Evolutionary conservation across 1,140 invertebrate genomes (phyloP), one percentile per base, ranked within the genome.

Genomic region (Bombus superbus): DNA sequence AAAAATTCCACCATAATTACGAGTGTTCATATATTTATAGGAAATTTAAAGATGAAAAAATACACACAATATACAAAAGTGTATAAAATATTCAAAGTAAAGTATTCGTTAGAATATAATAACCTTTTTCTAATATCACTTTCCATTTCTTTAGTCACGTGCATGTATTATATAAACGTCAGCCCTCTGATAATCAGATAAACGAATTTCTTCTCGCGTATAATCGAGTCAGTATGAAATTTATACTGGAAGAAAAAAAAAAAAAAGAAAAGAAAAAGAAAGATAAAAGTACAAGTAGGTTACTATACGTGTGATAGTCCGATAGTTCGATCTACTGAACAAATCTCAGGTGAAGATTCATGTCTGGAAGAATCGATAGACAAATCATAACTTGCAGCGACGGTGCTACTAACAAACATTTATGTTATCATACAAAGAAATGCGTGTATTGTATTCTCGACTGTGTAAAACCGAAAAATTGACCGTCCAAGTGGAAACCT

Each of bases 331-430:
- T 62, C 4, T 28, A n/a, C 10, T 5, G 13, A 35, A 18, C 2
- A 32, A 42, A 13, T 62, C 10, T 35, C 6, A 59, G 2, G 35
- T 40, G 28, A 42, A 15, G 11, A 59, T 73, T 73, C 53, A 62
- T 11, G 35, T 73, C 80, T 81, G 80, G 40, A 81, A 62, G 80
- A 42, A 81, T 28, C 25, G 25, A 35, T 64, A 22, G 15, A 13
- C 53, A 72, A 81, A 81, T n/a, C 18, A 81, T 68, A 11, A 40
- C 15, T 47, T 22, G 73, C 69, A 81, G n/a, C 3, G 3, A 44
- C 11, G 11, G 53, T 81, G 69, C 40, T 62, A 73, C 40, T 62
- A 73, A 81, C 66, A 81, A 73, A 81, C 28, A n/a, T 57, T 44
- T 47, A 64, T 44, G 18, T 22, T 77, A 62, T 77, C 11, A 28